Evolutionary conservation across 2,888 invertebrate species (phyloP).

Genomic region (Drosophila tripunctata): DNA sequence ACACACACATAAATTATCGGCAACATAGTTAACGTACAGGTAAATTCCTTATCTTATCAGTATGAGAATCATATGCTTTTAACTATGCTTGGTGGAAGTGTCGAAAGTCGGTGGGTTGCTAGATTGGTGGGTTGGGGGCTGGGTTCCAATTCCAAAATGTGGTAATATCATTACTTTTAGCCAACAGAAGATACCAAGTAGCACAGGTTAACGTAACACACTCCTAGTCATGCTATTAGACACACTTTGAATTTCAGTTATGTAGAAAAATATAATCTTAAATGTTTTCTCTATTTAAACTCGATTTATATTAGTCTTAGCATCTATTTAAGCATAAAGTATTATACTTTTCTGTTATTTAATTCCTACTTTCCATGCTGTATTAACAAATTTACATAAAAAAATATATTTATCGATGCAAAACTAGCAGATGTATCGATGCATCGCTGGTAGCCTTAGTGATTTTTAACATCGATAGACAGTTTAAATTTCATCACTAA

Average conservation of each 20-base stretch:
- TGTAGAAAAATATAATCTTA: too few relatives aligned
- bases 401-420: too few relatives aligned
- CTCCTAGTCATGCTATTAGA: constrained; percentile 11
- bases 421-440: too few relatives aligned
- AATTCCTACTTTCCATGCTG: too few relatives aligned
- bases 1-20: not conserved
- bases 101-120: too few relatives aligned
- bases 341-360: too few relatives aligned
- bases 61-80: constrained; percentile 45
- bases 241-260: constrained; percentile 21
- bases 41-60: constrained; percentile 52
- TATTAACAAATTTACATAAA: too few relatives aligned
- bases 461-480: too few relatives aligned
- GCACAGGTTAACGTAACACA: constrained; percentile 23
- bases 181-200: constrained; percentile 23
- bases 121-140: constrained; percentile 17
- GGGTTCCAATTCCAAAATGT: constrained; percentile 21
- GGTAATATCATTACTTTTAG: constrained; percentile 27
- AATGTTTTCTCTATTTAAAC: too few relatives aligned
- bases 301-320: not conserved
- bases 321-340: not conserved
- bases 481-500: too few relatives aligned
- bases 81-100: constrained; percentile 40
- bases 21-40: constrained; percentile 39
- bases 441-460: too few relatives aligned